Base-by-base conservation (phyloP, 2,797 vertebrate genomes). In the Sebastes hubbsi region DNA sequence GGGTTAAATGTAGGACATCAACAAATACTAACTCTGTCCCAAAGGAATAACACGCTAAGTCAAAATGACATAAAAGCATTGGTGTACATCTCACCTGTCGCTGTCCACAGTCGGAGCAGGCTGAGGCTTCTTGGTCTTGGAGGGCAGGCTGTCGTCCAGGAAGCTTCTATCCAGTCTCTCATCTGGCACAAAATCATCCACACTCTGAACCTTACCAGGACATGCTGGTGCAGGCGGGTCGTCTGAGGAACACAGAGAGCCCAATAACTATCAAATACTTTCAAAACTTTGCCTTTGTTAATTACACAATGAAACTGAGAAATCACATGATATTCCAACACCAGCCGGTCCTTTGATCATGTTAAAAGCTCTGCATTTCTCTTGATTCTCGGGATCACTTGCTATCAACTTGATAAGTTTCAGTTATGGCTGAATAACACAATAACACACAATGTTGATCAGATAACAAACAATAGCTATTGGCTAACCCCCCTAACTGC, bases 161-260 rank as follows among this genome's bases (percentile, higher is more conserved):
- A 99, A 99, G 92, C 96, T 97, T 87, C 81, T 96, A 91, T 99
- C 99, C 87, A 99, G 94, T 76, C 96, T 89, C 24, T 97, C 98
- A 2, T 99, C 98, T 0, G 98, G 98, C 52, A 98, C 88, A 77
- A 99, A 99, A 76, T 99, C 98, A 82, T 99, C 98, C 80, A 99
- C 95, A 0, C 95, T 97, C 78, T 96, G 96, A 3, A 97, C 97
- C 46, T 92, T 90, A 0, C 59, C 9, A 1, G 95, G 90, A 72
- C 87, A 92, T 60, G 87, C 93, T 1, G 92, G 38, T 1, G 91
- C 78, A 27, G 93, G 80, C 8, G 90, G 49, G 20, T 95, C 95
- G 63, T 93, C 90, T 94, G 85, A 70, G 30, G 73, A 85, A 72
- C 84, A 85, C 79, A 90, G 61, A 11, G 12, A 46, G 64, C 18